A percentile compares a stretch with the other conserved stretches of the same genome.
These are phyloP conservation scores for Microtus ochrogaster DNA, from an alignment of 2,113 vertebrate genomes.

Conservation along the genomic window DNA sequence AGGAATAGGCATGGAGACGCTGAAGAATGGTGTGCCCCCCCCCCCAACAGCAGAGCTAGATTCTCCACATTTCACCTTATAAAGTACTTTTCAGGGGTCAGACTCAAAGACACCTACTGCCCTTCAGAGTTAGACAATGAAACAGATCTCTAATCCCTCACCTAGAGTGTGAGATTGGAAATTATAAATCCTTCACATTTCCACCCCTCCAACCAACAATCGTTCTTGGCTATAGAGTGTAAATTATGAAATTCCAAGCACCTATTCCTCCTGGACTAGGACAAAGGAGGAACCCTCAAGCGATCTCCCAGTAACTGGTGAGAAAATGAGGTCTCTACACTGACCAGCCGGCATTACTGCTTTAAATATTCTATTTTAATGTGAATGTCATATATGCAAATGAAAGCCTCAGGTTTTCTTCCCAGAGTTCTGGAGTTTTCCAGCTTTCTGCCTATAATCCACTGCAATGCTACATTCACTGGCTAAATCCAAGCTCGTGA, in stretches of 20 bases:
- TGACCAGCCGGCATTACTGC: background rate
- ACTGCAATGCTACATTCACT: slow-evolving; percentile 46
- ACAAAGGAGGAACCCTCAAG: background rate
- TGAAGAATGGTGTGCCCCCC: background rate
- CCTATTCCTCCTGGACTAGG: background rate
- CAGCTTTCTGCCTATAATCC: slow-evolving; percentile 38
- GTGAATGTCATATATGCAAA: background rate
- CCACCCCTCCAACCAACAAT: background rate
- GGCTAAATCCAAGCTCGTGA: slow-evolving; percentile 61
- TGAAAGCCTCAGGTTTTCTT: background rate
- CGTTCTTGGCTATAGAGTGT: background rate
- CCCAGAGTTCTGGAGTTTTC: slow-evolving; percentile 4
- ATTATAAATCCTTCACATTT: background rate
- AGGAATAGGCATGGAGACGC: background rate
- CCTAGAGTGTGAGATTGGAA: background rate
- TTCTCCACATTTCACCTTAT: background rate
- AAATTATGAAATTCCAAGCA: slow-evolving; percentile 34
- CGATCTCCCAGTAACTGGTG: background rate
- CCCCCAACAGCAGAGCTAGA: background rate
- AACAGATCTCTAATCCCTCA: background rate
- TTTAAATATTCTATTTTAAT: background rate
- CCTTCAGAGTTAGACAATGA: background rate
- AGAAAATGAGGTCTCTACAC: background rate
- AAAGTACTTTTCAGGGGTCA: background rate
- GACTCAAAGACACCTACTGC: background rate